Percentiles rank a stretch among this genome's conserved stretches.
Conservation (phyloP, 2,888 invertebrate species). For the Heliconius cydno region DNA sequence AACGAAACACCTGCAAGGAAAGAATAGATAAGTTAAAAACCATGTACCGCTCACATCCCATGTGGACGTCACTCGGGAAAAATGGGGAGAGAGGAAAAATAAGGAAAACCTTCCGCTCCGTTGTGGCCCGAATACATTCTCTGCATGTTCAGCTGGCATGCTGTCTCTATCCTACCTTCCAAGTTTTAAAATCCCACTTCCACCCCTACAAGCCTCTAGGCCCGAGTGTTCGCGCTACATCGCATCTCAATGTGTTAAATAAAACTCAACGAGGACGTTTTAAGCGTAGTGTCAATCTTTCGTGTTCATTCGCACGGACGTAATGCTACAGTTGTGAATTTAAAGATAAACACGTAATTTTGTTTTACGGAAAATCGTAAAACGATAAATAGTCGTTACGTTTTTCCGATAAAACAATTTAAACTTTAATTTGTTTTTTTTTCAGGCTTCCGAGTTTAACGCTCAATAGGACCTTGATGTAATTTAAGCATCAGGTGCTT, state of each 20-base stretch:
- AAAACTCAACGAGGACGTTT: slow-evolving; percentile 51
- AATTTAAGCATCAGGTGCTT: slow-evolving; percentile 18
- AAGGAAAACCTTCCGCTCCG: slow-evolving; percentile 64
- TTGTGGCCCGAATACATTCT: slow-evolving; percentile 61
- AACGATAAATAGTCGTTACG: slow-evolving; percentile 24
- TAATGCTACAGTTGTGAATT: slow-evolving; percentile 53
- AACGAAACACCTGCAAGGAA: slow-evolving; percentile 64
- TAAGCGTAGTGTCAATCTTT: slow-evolving; percentile 55
- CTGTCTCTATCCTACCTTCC: slow-evolving; percentile 58
- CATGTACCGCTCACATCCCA: slow-evolving; percentile 70
- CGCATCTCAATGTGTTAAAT: slow-evolving; percentile 54
- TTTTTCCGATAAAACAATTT: slow-evolving; percentile 30
- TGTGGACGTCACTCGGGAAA: slow-evolving; percentile 60
- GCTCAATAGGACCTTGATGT: not conserved
- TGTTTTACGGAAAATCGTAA: slow-evolving; percentile 5
- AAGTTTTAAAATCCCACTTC: slow-evolving; percentile 54
- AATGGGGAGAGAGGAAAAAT: slow-evolving; percentile 62
- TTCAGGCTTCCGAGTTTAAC: slow-evolving; percentile 15
- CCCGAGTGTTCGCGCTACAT: slow-evolving; percentile 54
- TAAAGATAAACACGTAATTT: slow-evolving; percentile 38
- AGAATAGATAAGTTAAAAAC: slow-evolving; percentile 75
- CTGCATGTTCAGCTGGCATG: slow-evolving; percentile 54
- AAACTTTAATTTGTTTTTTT: slow-evolving; percentile 26
- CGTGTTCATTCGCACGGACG: slow-evolving; percentile 50
- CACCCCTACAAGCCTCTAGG: slow-evolving; percentile 47